These are phyloP conservation scores for Drymodes brunneopygia DNA, from an alignment of 2,113 vertebrate genomes.

Conservation along the genomic window DNA sequence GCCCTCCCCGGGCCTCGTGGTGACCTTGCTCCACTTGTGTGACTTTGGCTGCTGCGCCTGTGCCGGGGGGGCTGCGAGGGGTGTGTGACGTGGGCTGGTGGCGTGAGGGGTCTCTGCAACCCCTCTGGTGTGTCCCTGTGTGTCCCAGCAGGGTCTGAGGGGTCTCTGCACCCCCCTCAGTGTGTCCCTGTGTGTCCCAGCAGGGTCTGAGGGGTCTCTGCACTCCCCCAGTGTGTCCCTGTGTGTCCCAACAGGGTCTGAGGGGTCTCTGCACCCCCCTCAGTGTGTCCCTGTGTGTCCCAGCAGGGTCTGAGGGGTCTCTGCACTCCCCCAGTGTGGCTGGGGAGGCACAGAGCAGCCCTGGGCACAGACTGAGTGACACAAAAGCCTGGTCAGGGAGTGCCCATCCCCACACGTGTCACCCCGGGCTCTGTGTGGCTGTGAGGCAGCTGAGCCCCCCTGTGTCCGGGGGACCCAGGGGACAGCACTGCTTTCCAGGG, in stretches of 20 bases:
- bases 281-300: too few relatives aligned
- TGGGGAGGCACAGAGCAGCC: background rate
- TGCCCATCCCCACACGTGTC: accelerated
- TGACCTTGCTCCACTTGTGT: background rate
- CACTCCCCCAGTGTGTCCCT: too few relatives aligned
- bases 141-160: background rate
- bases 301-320: too few relatives aligned
- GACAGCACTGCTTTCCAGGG: background rate
- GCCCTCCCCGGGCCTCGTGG: accelerated
- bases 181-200: too few relatives aligned
- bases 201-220: too few relatives aligned
- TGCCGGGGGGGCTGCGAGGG: background rate
- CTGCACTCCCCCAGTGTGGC: too few relatives aligned
- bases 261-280: too few relatives aligned
- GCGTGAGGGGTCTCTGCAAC: background rate
- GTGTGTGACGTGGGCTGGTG: accelerated
- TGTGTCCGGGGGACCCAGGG: background rate
- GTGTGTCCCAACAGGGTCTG: too few relatives aligned
- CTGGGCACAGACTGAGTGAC: accelerated
- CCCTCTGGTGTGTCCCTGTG: accelerated
- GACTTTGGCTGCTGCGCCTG: accelerated
- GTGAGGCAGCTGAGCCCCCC: background rate
- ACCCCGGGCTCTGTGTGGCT: accelerated
- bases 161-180: too few relatives aligned
- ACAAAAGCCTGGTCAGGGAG: background rate